A percentile compares a stretch with the other conserved stretches of the same genome.
Evolutionary conservation across 2,797 vertebrate genomes (phyloP).

Genomic region (Microcaecilia unicolor): DNA sequence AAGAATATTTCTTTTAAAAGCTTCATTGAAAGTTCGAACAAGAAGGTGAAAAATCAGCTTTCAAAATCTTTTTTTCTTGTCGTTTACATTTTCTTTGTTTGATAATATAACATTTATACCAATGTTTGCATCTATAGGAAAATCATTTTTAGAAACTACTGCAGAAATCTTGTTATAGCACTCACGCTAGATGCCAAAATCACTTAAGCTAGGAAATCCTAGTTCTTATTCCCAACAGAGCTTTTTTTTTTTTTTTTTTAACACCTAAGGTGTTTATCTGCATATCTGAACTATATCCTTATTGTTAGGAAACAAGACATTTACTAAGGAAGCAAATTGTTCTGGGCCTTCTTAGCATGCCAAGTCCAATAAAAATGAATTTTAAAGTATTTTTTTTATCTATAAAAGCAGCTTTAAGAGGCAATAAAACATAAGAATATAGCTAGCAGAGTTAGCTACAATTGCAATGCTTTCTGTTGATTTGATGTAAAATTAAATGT

Average conservation of each 20-base stretch:
- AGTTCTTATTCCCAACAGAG: conserved; percentile 28
- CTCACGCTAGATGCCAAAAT: conserved; percentile 17
- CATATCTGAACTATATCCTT: conserved; percentile 36
- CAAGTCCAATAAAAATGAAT: conserved; percentile 45
- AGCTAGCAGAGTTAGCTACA: conserved; percentile 6
- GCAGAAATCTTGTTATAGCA: conserved; percentile 13
- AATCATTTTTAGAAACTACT: conserved; percentile 18
- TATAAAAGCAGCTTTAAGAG: too few species aligned
- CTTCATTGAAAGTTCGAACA: too few species aligned
- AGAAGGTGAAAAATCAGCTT: too few species aligned
- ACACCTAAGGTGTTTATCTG: conserved; percentile 8
- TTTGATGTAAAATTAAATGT: too few species aligned
- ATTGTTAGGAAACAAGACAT: conserved; percentile 37
- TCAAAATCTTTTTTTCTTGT: too few species aligned
- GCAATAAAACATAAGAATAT: too few species aligned
- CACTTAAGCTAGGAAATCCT: conserved; percentile 28
- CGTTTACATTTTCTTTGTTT: too few species aligned
- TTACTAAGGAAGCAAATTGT: conserved; percentile 44
- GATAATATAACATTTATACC: too few species aligned
- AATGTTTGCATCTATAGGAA: too few species aligned
- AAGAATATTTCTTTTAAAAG: too few species aligned
- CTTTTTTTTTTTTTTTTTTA: conserved; percentile 12
- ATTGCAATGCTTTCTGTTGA: too few species aligned
- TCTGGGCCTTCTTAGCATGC: conserved; percentile 35
- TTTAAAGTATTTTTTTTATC: too few species aligned